Percentiles rank a stretch among this genome's conserved stretches.
Conservation (phyloP, 2,113 vertebrate species). For the Neodon shergylaensis region DNA sequence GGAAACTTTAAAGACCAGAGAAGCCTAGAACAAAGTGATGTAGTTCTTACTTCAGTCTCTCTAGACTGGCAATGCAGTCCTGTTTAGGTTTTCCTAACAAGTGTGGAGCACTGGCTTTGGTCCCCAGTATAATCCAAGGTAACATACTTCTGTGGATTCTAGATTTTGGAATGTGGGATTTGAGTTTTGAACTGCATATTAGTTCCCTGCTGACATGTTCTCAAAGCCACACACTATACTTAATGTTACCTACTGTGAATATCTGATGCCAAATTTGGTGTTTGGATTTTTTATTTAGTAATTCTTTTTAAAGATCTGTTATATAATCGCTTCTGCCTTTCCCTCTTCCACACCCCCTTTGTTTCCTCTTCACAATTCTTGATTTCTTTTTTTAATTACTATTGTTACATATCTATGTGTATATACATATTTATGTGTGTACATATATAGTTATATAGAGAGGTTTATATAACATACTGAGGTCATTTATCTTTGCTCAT, state of each 20-base stretch:
- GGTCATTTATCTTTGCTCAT: background rate
- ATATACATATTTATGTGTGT: background rate
- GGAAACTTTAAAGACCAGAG: background rate
- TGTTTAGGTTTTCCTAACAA: background rate
- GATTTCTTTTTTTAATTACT: background rate
- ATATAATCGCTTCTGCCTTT: background rate
- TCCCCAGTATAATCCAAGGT: background rate
- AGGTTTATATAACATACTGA: background rate
- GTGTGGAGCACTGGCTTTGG: background rate
- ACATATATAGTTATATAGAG: background rate
- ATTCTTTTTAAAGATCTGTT: background rate
- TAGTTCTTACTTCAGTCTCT: background rate
- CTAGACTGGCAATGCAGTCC: rapidly evolving
- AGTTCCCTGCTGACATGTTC: background rate
- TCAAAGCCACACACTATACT: background rate
- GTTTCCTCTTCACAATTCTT: background rate
- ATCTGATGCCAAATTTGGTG: background rate
- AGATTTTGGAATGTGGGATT: background rate
- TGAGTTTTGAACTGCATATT: background rate
- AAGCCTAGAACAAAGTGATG: background rate
- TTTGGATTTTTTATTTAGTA: background rate
- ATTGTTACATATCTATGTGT: background rate
- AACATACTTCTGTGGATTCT: background rate
- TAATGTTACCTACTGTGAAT: background rate
- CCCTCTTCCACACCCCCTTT: background rate